Percentiles rank a stretch among this genome's conserved stretches.
phyloP scores from a whole-genome alignment of 2,113 vertebrate species.

The Antechinus flavipes region DNA sequence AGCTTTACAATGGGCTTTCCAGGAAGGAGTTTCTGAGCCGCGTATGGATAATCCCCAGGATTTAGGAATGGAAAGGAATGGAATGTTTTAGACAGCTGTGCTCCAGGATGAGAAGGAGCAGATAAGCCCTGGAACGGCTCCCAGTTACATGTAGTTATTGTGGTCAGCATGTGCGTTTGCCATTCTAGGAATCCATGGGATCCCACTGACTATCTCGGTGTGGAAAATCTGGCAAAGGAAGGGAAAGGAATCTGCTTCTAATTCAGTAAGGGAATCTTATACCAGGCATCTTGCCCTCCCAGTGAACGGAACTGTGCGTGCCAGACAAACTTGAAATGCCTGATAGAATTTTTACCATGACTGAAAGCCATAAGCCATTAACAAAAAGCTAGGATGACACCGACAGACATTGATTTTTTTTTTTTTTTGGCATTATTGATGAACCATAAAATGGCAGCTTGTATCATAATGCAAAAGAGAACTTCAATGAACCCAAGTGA shows the following conservation, averaged over 20 bases:
- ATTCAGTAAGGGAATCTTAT: neutral
- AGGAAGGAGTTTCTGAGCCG: neutral
- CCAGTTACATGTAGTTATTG: slow-evolving; percentile 14
- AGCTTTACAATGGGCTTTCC: neutral
- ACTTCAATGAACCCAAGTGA: neutral
- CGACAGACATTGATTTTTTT: fast-evolving
- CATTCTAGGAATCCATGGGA: slow-evolving; percentile 4
- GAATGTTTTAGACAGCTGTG: slow-evolving; percentile 13
- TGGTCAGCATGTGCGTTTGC: slow-evolving; percentile 20
- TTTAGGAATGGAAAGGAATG: neutral
- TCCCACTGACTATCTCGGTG: neutral
- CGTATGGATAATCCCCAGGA: slow-evolving; percentile 5
- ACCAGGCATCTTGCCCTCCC: neutral
- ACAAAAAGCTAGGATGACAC: neutral
- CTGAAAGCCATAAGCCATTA: neutral
- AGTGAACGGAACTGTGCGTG: neutral
- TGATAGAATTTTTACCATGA: slow-evolving; percentile 20
- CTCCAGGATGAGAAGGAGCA: neutral
- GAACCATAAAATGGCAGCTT: neutral
- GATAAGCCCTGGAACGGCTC: neutral
- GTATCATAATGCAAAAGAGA: neutral
- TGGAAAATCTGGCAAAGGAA: neutral
- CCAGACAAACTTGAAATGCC: neutral
- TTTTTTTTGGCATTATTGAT: neutral
- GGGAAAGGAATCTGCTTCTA: slow-evolving; percentile 20